Evolutionary conservation across 2,888 invertebrate species (phyloP).

Genomic region (Cryptus viduatorius): DNA sequence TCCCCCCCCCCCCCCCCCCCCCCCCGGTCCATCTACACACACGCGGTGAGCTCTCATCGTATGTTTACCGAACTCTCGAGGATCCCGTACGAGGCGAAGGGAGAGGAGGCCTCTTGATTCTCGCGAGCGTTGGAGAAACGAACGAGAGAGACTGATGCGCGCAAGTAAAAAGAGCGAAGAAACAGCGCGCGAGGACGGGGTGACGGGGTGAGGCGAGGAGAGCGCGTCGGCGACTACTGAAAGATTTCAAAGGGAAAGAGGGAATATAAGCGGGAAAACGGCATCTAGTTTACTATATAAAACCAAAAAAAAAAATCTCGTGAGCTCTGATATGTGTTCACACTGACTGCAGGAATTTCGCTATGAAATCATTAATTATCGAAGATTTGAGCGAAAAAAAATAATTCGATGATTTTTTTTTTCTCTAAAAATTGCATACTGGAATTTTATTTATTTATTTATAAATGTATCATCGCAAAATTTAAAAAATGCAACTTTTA

Average conservation of each 20-base stretch:
- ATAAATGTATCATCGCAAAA: no score
- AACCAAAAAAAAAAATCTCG: no score
- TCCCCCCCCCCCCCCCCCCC: no score
- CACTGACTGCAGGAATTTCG: no score
- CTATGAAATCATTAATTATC: no score
- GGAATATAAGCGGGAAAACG: neutral
- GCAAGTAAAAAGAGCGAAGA: conserved; percentile 17
- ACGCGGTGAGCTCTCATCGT: conserved; percentile 15
- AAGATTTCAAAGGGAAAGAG: conserved; percentile 48
- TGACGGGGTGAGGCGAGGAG: conserved; percentile 10
- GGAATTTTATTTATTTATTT: no score
- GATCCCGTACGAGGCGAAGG: conserved; percentile 25
- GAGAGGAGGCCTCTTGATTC: conserved; percentile 55
- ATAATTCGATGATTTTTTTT: no score
- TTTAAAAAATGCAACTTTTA: no score
- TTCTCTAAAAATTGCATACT: no score
- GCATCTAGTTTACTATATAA: neutral
- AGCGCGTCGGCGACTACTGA: conserved; percentile 44
- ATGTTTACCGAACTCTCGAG: conserved; percentile 66
- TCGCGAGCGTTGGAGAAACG: conserved; percentile 62
- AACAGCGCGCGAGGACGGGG: neutral
- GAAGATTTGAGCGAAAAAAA: no score
- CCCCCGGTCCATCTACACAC: neutral
- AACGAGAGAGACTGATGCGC: conserved; percentile 62
- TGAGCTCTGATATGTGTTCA: no score